These are phyloP conservation scores for Drosophila lacteicornis DNA, from an alignment of 1,140 invertebrate species.

Conservation along the genomic window DNA sequence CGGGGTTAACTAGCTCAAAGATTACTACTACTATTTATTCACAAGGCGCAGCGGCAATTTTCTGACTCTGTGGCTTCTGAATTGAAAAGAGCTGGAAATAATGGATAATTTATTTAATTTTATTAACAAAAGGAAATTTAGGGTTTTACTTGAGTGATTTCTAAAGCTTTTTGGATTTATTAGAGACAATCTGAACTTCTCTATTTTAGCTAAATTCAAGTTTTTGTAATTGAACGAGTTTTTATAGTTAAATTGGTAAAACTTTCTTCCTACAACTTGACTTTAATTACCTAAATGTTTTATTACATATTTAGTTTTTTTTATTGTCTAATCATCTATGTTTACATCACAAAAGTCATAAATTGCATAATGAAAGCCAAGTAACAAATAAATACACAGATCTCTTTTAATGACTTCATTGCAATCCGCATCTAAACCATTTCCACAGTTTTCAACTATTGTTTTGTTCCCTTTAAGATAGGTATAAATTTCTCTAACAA, in stretches of 20 bases:
- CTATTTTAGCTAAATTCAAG: neutral
- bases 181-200: neutral
- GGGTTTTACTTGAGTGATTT: neutral
- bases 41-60: slow-evolving; percentile 9
- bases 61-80: neutral
- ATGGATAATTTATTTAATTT: slow-evolving; percentile 10
- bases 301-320: neutral
- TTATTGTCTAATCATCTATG: neutral
- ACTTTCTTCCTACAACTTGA: neutral
- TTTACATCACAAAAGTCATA: neutral
- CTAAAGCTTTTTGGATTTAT: too few species aligned
- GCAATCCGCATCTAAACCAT: neutral
- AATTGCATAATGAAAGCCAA: neutral
- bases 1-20: slow-evolving; percentile 34
- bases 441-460: neutral
- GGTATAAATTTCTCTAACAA: neutral
- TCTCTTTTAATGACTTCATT: neutral
- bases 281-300: neutral
- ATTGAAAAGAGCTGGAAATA: neutral
- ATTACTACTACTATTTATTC: slow-evolving; percentile 7
- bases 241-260: neutral
- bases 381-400: neutral
- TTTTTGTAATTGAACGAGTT: neutral
- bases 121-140: neutral
- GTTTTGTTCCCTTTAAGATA: neutral